Conservation (phyloP, 2,113 vertebrate genomes). For the Seriola rivoliana region DNA sequence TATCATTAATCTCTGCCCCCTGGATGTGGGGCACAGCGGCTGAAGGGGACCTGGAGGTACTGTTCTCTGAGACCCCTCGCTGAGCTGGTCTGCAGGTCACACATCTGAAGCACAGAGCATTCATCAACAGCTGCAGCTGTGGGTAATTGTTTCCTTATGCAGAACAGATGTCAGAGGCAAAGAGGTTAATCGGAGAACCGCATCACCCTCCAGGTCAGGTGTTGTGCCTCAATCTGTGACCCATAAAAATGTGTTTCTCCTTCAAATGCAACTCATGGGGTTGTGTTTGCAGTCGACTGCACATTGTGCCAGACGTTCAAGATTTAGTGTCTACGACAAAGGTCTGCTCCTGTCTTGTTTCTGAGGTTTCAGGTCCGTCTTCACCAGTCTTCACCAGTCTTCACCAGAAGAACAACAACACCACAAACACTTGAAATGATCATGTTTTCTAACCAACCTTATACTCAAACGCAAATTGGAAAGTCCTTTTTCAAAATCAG, state of each 20-base stretch:
- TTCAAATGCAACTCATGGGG: not conserved
- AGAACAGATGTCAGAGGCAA: conserved; percentile 15
- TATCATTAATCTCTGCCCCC: conserved; percentile 55
- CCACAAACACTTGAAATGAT: no score
- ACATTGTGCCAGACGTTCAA: not conserved
- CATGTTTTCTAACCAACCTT: no score
- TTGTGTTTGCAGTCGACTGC: not conserved
- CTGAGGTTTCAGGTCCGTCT: no score
- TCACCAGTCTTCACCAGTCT: no score
- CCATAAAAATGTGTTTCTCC: not conserved
- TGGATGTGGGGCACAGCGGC: not conserved
- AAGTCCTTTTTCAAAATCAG: no score
- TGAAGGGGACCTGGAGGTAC: not conserved
- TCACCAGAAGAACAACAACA: no score
- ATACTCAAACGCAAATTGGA: no score
- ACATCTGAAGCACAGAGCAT: conserved; percentile 35
- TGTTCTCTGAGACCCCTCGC: conserved; percentile 7
- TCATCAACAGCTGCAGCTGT: conserved; percentile 42
- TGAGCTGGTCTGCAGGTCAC: conserved; percentile 34
- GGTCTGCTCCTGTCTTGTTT: no score
- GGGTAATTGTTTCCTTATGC: conserved; percentile 63
- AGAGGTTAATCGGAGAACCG: conserved; percentile 25
- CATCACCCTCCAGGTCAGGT: not conserved
- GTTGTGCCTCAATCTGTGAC: not conserved
- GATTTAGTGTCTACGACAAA: not conserved